A percentile compares a stretch with the other conserved stretches of the same genome.
Evolutionary conservation across 2,888 invertebrate genomes (phyloP).

Genomic region (Zygothrica quintamaculata): DNA sequence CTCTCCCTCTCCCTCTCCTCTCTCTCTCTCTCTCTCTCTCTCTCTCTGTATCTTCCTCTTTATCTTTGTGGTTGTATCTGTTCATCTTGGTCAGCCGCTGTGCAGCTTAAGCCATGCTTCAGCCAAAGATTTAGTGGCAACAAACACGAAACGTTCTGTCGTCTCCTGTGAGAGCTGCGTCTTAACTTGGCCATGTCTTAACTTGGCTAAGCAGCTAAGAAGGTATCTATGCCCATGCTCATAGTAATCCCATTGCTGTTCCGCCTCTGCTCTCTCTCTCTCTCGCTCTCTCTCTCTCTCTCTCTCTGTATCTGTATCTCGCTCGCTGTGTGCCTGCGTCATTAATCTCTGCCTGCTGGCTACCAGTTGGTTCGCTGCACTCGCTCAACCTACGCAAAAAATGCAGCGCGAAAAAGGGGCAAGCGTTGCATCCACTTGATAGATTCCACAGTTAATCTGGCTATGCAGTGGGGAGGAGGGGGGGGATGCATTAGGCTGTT

Average conservation of each 20-base stretch:
- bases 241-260: not conserved
- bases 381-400: constrained; percentile 71
- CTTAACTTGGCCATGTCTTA: constrained; percentile 47
- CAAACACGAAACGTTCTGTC: constrained; percentile 61
- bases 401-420: constrained; percentile 80
- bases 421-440: constrained; percentile 14
- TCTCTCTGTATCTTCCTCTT: not conserved
- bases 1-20: not conserved
- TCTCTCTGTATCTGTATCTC: no score
- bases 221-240: not conserved
- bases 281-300: constrained; percentile 16
- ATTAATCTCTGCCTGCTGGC: constrained; percentile 70
- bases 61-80: constrained; percentile 5
- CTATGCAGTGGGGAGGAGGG: not conserved
- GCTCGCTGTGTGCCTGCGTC: constrained; percentile 21
- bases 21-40: not conserved
- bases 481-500: constrained; percentile 10
- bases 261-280: not conserved
- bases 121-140: constrained; percentile 67
- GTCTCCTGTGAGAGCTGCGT: constrained; percentile 28
- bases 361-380: constrained; percentile 78
- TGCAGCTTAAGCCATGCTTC: constrained; percentile 13
- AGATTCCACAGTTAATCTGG: no score
- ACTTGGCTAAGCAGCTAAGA: constrained; percentile 39
- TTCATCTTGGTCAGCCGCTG: constrained; percentile 19